Evolutionary conservation across 2,888 invertebrate species (phyloP).

Genomic region (Oligia fasciuncula): DNA sequence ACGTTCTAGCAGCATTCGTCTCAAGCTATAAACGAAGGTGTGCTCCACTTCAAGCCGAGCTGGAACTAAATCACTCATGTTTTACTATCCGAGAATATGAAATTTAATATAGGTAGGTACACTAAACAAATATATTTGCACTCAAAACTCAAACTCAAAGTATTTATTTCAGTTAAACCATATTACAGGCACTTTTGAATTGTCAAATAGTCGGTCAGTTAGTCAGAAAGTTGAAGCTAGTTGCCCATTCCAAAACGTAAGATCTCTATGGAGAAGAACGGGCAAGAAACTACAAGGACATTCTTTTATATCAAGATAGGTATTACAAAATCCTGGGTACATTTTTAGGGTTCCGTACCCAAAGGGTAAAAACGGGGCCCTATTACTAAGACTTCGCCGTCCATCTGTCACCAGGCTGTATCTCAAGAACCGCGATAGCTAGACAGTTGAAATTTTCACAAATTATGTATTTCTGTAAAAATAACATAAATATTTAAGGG

Average conservation of each 20-base stretch:
- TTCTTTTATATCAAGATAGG: neutral
- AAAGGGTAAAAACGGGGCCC: too few species aligned
- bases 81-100: conserved; percentile 30
- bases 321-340: too few species aligned
- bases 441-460: too few species aligned
- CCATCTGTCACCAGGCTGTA: too few species aligned
- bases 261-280: neutral
- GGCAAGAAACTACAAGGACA: neutral
- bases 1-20: conserved; percentile 39
- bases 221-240: neutral
- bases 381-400: too few species aligned
- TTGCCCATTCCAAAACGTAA: neutral
- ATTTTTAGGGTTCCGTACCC: too few species aligned
- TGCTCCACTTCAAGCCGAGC: conserved; percentile 45
- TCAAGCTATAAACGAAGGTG: conserved; percentile 41
- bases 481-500: too few species aligned
- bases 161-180: too few species aligned
- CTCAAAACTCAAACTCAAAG: neutral
- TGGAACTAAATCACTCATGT: conserved; percentile 33
- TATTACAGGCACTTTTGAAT: too few species aligned
- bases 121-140: neutral
- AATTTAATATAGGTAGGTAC: neutral
- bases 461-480: too few species aligned
- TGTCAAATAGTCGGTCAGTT: too few species aligned
- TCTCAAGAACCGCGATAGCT: too few species aligned